Conservation (phyloP, 2,113 vertebrate genomes). For the Suncus etruscus region DNA sequence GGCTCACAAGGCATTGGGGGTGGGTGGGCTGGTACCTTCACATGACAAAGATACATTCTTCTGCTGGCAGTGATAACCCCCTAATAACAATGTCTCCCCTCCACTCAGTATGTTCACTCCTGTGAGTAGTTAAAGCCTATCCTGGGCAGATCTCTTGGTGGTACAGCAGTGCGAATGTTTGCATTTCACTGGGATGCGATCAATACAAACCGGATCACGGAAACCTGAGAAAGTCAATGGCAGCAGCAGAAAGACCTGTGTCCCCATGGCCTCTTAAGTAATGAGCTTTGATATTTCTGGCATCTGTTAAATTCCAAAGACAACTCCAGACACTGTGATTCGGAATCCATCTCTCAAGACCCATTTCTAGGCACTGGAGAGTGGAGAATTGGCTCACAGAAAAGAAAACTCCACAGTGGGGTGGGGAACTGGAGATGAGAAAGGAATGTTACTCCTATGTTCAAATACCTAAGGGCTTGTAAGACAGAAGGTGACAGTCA, state of each 20-base stretch:
- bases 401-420: background rate
- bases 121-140: background rate
- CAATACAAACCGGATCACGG: constrained; percentile 36
- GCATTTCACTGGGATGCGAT: constrained; percentile 47
- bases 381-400: background rate
- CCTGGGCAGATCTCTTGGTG: background rate
- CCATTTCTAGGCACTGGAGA: background rate
- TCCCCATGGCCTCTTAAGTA: constrained; percentile 35
- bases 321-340: constrained; percentile 48
- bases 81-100: too few relatives aligned
- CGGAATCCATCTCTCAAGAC: constrained; percentile 18
- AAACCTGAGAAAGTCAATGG: constrained; percentile 48
- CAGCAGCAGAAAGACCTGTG: background rate
- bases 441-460: too few relatives aligned
- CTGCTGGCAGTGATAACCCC: background rate
- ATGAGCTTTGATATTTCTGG: constrained; percentile 30
- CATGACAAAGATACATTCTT: background rate
- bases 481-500: background rate
- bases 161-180: background rate
- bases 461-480: background rate
- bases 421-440: background rate
- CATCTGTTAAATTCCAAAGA: constrained; percentile 58
- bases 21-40: background rate
- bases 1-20: accelerated
- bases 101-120: background rate